Evolutionary conservation across 2,113 vertebrate species (phyloP).

Genomic region (Lichenostomus cassidix): DNA sequence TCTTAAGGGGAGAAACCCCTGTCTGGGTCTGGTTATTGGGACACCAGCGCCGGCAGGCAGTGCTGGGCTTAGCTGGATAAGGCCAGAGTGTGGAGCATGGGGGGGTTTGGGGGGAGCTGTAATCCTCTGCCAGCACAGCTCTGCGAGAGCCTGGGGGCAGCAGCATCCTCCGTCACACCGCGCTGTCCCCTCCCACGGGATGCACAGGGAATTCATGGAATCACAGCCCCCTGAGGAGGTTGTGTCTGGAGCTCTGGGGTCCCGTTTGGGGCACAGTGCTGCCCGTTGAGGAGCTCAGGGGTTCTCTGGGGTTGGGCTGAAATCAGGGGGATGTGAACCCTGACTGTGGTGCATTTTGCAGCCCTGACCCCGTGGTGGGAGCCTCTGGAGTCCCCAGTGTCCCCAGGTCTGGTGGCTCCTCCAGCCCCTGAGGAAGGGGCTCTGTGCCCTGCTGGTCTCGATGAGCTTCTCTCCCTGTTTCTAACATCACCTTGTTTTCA

Average conservation of each 20-base stretch:
- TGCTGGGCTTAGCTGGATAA: not conserved
- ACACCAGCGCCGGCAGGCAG: not conserved
- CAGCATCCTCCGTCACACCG: fast-evolving
- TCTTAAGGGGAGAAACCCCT: not conserved
- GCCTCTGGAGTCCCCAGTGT: fast-evolving
- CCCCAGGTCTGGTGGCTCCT: not conserved
- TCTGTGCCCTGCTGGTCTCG: not conserved
- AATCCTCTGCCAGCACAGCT: not conserved
- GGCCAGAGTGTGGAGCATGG: fast-evolving
- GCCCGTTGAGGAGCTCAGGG: not conserved
- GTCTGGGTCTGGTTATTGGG: not conserved
- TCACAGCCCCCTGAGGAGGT: fast-evolving
- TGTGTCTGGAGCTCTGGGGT: not conserved
- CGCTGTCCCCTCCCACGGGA: fast-evolving
- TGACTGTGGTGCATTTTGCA: fast-evolving
- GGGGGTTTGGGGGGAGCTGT: fast-evolving
- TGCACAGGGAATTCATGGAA: fast-evolving
- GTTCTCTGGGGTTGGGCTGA: not conserved
- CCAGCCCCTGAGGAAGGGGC: not conserved
- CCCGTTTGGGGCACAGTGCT: fast-evolving
- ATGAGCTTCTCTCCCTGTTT: not conserved
- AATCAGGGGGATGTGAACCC: not conserved
- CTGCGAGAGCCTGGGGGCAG: fast-evolving
- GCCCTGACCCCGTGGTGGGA: fast-evolving
- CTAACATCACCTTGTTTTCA: not conserved